Base-by-base conservation (phyloP, 2,888 invertebrate genomes). In the Platycheirus albimanus region DNA sequence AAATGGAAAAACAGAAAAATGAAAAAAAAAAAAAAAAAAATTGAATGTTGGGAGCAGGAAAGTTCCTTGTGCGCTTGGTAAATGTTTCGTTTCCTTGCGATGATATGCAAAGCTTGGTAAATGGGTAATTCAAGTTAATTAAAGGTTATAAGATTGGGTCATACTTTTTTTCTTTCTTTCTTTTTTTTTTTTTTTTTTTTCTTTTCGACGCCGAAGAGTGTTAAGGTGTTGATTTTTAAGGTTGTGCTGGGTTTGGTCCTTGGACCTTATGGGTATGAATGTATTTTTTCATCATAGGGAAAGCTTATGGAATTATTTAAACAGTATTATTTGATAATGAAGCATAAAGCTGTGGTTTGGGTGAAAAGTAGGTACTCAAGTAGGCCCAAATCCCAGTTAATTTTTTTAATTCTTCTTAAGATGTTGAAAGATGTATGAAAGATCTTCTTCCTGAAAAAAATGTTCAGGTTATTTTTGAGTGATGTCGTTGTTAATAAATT, bases 81-180 rank as follows among this genome's bases (percentile, higher is more conserved):
- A 49, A 41, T 49, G 30, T 20, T 52, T 66, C 56, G 56, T 49
- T 69, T 33, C 7, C 61, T 76, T 66, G 49, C 36, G 30, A 69
- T 43, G 69, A 58, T 80, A 74, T 72, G 72, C 78, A 83, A 78
- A 78, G 83, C 78, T 67, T 69, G 45, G 63, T 54, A 72, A 78
- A 83, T 83, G 78, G 83, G 83, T 74, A 83, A 83, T 83, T 83
- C 77, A 64, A 78, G 83, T 83, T 83, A 83, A 83, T 83, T 83
- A 83, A 83, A 78, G 78, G 81, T 81, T 70, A 77, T 81, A 81
- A 81, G 70, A 83, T 63, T 81, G 70, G 66, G 81, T 54, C 77
- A 72, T 83, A 58, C 19, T 61, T 36, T 45, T 36, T 30, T 38
- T 33, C 17, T 51, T 45, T 0, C 69, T 69, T 64, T 11, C 41